These are phyloP conservation scores for Bos taurus DNA, from an alignment of 2,113 vertebrate genomes.

Conservation along the genomic window DNA sequence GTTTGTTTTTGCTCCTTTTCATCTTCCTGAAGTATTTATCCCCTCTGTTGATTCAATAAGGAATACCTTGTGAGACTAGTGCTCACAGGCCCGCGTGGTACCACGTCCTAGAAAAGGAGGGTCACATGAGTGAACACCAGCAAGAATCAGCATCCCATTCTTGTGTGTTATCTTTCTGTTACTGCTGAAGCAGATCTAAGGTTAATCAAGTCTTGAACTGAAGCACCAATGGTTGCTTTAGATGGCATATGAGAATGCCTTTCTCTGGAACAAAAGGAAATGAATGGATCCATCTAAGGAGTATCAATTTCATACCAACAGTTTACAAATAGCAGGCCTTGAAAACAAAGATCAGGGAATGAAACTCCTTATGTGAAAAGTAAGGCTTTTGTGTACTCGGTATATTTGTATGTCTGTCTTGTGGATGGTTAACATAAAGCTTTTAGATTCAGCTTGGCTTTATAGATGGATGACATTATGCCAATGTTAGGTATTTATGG, in stretches of 20 bases:
- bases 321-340: neutral
- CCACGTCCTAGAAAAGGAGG: slow-evolving; percentile 31
- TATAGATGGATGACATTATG: neutral
- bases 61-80: slow-evolving; percentile 43
- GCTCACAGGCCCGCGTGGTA: slow-evolving; percentile 40
- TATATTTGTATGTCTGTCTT: neutral
- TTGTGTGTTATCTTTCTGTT: slow-evolving; percentile 7
- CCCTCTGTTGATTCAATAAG: slow-evolving; percentile 69
- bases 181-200: slow-evolving; percentile 13
- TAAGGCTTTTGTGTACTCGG: neutral
- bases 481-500: neutral
- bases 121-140: slow-evolving; percentile 1
- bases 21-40: slow-evolving; percentile 77
- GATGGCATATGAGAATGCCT: slow-evolving; percentile 9
- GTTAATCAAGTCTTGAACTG: slow-evolving; percentile 30
- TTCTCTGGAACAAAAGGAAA: slow-evolving; percentile 35
- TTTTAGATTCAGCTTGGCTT: neutral
- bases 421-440: neutral
- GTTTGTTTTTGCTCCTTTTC: slow-evolving; percentile 77
- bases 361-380: neutral
- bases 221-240: neutral
- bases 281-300: neutral
- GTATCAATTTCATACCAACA: neutral
- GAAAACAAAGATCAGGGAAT: neutral
- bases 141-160: slow-evolving; percentile 15